A percentile compares a stretch with the other conserved stretches of the same genome.
These are phyloP conservation scores for Phymanthus crucifer DNA, from an alignment of 92 coral and sea anemone species.

Conservation along the genomic window DNA sequence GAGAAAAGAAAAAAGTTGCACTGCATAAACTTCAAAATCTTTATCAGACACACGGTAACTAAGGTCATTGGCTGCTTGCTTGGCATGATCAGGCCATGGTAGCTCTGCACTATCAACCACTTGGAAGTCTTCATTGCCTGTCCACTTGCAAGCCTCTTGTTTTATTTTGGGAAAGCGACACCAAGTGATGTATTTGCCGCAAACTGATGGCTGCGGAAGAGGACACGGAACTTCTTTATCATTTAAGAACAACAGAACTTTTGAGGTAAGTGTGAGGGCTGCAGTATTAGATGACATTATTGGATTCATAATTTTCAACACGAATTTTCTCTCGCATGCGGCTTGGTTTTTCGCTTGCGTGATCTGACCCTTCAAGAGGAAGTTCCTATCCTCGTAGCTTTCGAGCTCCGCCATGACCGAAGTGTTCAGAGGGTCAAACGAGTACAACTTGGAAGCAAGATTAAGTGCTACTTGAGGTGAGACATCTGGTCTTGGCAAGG, in stretches of 20 bases:
- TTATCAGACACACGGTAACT: not conserved
- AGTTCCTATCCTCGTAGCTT: constrained; percentile 24
- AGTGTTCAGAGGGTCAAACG: not conserved
- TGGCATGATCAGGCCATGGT: not conserved
- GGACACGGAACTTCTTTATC: not conserved
- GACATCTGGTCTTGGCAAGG: not conserved
- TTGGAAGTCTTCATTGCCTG: not conserved
- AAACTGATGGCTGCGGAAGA: constrained; percentile 20
- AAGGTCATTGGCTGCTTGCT: not conserved
- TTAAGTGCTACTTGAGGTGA: not conserved
- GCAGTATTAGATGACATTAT: not conserved
- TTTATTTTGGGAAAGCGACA: constrained; percentile 1
- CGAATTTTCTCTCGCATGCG: not conserved
- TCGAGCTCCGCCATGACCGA: not conserved
- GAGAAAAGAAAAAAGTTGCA: constrained; percentile 5
- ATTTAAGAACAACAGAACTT: not conserved
- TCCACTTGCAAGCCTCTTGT: not conserved
- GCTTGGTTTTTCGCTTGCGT: not conserved
- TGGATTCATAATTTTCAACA: constrained; percentile 10
- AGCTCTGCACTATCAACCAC: not conserved
- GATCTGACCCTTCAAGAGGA: constrained; percentile 14
- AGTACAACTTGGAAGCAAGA: not conserved
- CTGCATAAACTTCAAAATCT: not conserved
- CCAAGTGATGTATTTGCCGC: not conserved
- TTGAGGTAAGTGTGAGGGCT: not conserved